Evolutionary conservation across 2,113 vertebrate species (phyloP).

Genomic region (Canis aureus): DNA sequence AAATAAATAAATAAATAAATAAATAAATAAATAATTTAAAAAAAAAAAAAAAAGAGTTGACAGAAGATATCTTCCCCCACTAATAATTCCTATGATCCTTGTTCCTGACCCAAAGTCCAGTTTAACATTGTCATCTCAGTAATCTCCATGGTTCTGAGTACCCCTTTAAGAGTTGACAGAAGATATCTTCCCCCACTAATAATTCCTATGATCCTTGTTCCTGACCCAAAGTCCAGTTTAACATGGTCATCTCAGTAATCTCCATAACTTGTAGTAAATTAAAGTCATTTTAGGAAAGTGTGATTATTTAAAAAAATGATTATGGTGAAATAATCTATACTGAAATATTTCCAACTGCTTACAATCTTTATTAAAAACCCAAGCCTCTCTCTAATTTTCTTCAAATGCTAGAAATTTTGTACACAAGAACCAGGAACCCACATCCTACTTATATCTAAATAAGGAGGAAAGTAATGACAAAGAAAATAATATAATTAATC

Average conservation of each 20-base stretch:
- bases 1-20: no score
- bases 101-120: constrained; percentile 13
- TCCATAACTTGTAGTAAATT: constrained; percentile 37
- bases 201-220: constrained; percentile 48
- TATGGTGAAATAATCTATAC: constrained; percentile 51
- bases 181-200: background rate
- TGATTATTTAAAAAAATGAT: constrained; percentile 2
- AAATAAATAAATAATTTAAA: no score
- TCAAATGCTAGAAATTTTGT: constrained; percentile 56
- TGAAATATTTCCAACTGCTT: constrained; percentile 31
- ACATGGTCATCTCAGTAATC: constrained; percentile 25
- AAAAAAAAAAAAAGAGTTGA: background rate
- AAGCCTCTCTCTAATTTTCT: constrained; percentile 38
- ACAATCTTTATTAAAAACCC: constrained; percentile 41
- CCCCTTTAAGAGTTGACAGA: background rate
- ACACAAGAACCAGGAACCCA: constrained; percentile 42
- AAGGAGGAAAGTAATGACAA: background rate
- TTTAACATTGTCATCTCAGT: background rate
- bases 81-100: constrained; percentile 47
- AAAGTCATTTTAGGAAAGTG: constrained; percentile 20
- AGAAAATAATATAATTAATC: constrained; percentile 55
- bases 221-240: constrained; percentile 10
- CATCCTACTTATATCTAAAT: constrained; percentile 23
- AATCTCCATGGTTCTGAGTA: constrained; percentile 29
- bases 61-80: background rate